Conservation (phyloP, 2,797 vertebrate species). For the Peromyscus aztecus region DNA sequence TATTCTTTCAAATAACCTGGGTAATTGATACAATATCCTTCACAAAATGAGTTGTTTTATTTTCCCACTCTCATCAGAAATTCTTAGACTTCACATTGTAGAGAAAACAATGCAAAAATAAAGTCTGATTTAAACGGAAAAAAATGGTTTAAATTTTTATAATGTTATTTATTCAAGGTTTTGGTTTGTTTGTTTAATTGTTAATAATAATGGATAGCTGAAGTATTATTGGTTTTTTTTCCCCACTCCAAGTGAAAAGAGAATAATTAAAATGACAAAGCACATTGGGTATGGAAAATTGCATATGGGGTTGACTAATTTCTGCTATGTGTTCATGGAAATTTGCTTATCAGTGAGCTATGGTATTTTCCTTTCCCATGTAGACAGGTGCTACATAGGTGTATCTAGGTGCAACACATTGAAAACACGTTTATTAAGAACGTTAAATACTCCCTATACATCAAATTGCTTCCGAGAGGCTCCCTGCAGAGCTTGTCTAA, state of each 20-base stretch:
- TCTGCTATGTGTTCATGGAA: slow-evolving; percentile 72
- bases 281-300: slow-evolving; percentile 45
- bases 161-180: not conserved
- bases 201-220: not conserved
- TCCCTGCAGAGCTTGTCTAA: slow-evolving; percentile 84
- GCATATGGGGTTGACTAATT: slow-evolving; percentile 73
- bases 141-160: not conserved
- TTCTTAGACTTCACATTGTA: not conserved
- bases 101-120: not conserved
- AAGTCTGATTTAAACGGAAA: slow-evolving; percentile 14
- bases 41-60: not conserved
- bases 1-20: not conserved
- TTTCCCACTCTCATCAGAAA: not conserved
- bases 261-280: slow-evolving; percentile 24
- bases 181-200: not conserved
- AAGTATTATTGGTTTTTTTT: not conserved
- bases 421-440: slow-evolving; percentile 85
- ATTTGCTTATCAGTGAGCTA: slow-evolving; percentile 74
- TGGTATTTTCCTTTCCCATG: slow-evolving; percentile 79
- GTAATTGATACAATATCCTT: not conserved
- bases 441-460: slow-evolving; percentile 86
- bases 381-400: slow-evolving; percentile 81
- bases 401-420: slow-evolving; percentile 85
- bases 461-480: slow-evolving; percentile 81
- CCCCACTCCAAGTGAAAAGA: not conserved